These are phyloP conservation scores for Parasteatoda tepidariorum DNA, from an alignment of 1,140 invertebrate genomes.

Conservation along the genomic window DNA sequence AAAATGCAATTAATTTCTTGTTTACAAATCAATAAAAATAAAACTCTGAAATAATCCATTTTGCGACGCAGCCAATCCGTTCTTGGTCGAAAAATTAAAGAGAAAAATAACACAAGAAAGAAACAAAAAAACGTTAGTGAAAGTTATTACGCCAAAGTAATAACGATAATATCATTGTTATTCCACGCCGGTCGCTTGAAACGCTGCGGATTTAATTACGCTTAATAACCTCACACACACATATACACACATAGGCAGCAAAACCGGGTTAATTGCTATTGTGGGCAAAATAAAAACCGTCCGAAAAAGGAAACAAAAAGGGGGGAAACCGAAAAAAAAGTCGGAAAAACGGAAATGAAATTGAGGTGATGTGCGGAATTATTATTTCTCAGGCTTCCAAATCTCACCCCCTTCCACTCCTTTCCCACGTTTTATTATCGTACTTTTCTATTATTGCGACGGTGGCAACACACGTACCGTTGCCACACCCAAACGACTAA, in stretches of 20 bases:
- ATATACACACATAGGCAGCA: conserved; percentile 3
- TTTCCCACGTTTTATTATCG: conserved; percentile 39
- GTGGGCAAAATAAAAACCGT: conserved; percentile 48
- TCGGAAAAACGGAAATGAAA: conserved; percentile 58
- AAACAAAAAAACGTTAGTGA: conserved; percentile 8
- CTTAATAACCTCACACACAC: conserved; percentile 35
- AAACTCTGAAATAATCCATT: conserved; percentile 21
- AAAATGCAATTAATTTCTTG: conserved; percentile 40
- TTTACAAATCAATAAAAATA: conserved; percentile 42
- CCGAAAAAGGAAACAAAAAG: conserved; percentile 15
- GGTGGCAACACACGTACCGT: conserved; percentile 58
- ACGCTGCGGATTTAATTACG: conserved; percentile 53
- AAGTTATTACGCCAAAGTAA: conserved; percentile 48
- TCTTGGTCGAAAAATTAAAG: conserved; percentile 9
- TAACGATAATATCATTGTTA: conserved; percentile 52
- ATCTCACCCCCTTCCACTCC: conserved; percentile 14
- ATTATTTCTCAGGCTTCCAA: conserved; percentile 57
- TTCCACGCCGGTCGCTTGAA: conserved; percentile 37
- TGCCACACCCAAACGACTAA: conserved; percentile 58
- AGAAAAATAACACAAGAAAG: not conserved
- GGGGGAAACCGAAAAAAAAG: conserved; percentile 26
- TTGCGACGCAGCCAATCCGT: conserved; percentile 15
- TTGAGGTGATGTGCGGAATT: conserved; percentile 59
- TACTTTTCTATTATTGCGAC: conserved; percentile 34
- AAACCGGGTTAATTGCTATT: conserved; percentile 58